Percentiles rank a stretch among this genome's conserved stretches.
Evolutionary conservation across 2,888 invertebrate species (phyloP).

Genomic region (Archips crataeganus): DNA sequence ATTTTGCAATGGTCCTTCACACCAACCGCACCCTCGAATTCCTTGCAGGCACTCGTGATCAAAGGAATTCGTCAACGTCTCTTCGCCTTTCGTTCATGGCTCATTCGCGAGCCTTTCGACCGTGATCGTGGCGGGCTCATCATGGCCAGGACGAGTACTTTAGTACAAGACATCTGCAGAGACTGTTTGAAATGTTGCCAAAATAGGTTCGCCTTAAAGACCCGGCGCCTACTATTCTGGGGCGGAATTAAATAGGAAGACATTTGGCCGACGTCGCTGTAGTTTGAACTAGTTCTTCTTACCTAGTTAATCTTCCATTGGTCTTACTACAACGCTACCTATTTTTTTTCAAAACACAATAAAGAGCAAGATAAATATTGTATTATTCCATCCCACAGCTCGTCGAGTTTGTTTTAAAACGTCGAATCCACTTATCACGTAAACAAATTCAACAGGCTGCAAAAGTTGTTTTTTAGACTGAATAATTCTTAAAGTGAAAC

Average conservation of each 20-base stretch:
- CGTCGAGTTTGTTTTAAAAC: neutral
- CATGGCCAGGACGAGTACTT: conserved; percentile 3
- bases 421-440: conserved; percentile 6
- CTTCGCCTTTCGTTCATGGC: neutral
- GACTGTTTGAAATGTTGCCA: conserved; percentile 65
- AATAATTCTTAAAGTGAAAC: neutral
- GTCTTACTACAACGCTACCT: neutral
- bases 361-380: neutral
- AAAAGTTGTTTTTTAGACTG: conserved; percentile 12
- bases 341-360: neutral
- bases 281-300: conserved; percentile 16
- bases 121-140: conserved; percentile 2
- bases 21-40: neutral
- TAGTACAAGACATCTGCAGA: conserved; percentile 56
- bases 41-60: neutral
- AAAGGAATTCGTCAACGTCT: neutral
- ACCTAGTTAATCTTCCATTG: conserved; percentile 15
- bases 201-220: conserved; percentile 48
- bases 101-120: neutral
- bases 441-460: conserved; percentile 11
- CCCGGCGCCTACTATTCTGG: conserved; percentile 43
- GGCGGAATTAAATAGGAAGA: conserved; percentile 34
- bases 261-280: conserved; percentile 26
- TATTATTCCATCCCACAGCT: neutral
- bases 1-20: neutral